These are phyloP conservation scores for Cetonia aurata DNA, from an alignment of 2,888 invertebrate species.

Conservation along the genomic window DNA sequence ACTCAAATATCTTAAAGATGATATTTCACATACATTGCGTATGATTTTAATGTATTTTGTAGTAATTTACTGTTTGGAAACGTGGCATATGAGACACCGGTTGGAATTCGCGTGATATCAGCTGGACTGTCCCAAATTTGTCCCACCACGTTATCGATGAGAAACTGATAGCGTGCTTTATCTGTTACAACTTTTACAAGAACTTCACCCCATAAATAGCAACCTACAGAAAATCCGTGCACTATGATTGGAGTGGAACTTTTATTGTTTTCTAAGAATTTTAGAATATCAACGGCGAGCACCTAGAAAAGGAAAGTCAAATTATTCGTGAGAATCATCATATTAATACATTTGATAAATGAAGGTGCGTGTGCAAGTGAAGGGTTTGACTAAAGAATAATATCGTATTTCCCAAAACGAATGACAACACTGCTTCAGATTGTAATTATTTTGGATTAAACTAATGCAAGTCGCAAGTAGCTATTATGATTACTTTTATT, in stretches of 20 bases:
- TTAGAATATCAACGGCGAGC: conserved; percentile 25
- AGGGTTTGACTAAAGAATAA: no score
- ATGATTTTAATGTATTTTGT: conserved; percentile 24
- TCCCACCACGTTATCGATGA: conserved; percentile 20
- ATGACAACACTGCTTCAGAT: no score
- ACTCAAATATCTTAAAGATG: not conserved
- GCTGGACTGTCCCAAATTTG: conserved; percentile 38
- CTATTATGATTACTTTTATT: no score
- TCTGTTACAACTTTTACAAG: conserved; percentile 1
- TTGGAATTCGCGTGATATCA: conserved; percentile 25
- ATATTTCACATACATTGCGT: conserved; percentile 13
- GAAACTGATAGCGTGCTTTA: conserved; percentile 14
- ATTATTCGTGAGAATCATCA: not conserved
- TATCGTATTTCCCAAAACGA: no score
- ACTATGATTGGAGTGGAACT: conserved; percentile 1
- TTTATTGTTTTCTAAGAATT: conserved; percentile 20
- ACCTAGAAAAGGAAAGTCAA: conserved; percentile 6
- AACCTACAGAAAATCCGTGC: conserved; percentile 33
- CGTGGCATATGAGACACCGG: conserved; percentile 22
- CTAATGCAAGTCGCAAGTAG: no score
- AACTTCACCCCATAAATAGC: conserved; percentile 31
- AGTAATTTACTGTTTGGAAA: conserved; percentile 25
- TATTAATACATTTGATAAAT: not conserved
- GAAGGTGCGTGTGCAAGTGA: not conserved
- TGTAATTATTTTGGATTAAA: no score